Evolutionary conservation across 2,797 vertebrate species (phyloP).

Genomic region (Odontamblyopus lacepedii): DNA sequence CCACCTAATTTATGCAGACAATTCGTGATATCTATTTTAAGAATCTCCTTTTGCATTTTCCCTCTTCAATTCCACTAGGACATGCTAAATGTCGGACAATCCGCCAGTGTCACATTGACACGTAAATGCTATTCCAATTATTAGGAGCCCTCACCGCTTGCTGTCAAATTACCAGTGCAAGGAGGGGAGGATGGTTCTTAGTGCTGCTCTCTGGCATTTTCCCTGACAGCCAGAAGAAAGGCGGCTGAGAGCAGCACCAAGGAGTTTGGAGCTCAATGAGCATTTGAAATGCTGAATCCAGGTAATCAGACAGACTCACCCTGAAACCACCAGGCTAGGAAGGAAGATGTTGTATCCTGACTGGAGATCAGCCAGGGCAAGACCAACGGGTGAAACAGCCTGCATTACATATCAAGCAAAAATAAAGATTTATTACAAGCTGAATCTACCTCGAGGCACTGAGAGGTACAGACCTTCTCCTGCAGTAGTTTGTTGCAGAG

Average conservation of each 20-base stretch:
- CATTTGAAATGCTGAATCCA: slow-evolving; percentile 64
- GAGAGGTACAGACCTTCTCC: neutral
- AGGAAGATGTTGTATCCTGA: slow-evolving; percentile 29
- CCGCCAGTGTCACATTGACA: slow-evolving; percentile 67
- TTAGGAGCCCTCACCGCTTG: slow-evolving; percentile 59
- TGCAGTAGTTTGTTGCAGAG: slow-evolving; percentile 1
- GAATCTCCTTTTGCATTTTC: slow-evolving; percentile 34
- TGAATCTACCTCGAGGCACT: slow-evolving; percentile 10
- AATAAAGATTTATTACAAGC: slow-evolving; percentile 12
- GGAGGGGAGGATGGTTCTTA: slow-evolving; percentile 55
- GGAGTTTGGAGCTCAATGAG: slow-evolving; percentile 60
- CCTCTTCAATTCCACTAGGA: slow-evolving; percentile 26
- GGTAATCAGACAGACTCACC: slow-evolving; percentile 60
- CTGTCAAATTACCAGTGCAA: slow-evolving; percentile 73
- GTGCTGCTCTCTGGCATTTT: slow-evolving; percentile 67
- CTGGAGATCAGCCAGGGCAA: slow-evolving; percentile 34
- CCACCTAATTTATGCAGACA: slow-evolving; percentile 42
- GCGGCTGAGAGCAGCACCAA: slow-evolving; percentile 53
- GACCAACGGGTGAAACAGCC: slow-evolving; percentile 19
- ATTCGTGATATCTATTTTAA: slow-evolving; percentile 55
- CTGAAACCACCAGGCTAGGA: slow-evolving; percentile 36
- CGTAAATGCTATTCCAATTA: slow-evolving; percentile 76
- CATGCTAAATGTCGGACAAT: slow-evolving; percentile 59
- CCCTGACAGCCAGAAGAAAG: slow-evolving; percentile 67
- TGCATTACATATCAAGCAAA: slow-evolving; percentile 13